Base-by-base conservation (phyloP, 2,888 invertebrate species). In the Muscina levida region DNA sequence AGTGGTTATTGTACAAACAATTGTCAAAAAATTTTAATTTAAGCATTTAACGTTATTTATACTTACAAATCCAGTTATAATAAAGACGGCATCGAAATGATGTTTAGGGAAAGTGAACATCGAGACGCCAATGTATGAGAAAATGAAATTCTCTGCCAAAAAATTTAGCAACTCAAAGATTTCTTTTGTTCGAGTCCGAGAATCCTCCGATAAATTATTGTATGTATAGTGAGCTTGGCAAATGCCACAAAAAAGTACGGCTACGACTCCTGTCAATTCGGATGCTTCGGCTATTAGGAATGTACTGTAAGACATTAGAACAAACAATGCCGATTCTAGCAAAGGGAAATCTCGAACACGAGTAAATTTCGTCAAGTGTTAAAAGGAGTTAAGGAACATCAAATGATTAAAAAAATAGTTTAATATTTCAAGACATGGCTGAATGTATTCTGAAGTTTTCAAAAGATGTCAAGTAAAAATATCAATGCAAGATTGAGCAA, bases 191-290 rank as follows among this genome's bases (percentile, higher is more conserved):
- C 97, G 92, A 83, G 93, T 93, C 84, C 97, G 93, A 0, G 97
- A 97, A 88, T 97, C 96, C 72, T 94, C 92, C 0, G 97, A 97
- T 42, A 98, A 91, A 91, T 98, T 98, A 91, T 99, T 98, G 91
- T 97, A 98, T 0, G 99, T 99, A 90, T 99, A 99, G 91, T 99
- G 99, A 19, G 99, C 99, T 91, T 99, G 99, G 88, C 98, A 98
- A 87, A 99, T 99, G 31, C 99, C 99, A 91, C 99, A 99, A 91
- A 99, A 99, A 57, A 99, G 90, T 0, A 99, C 98, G 66, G 99
- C 97, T 11, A 99, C 99, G 83, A 99, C 98, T 72, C 97, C 98
- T 85, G 98, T 98, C n/a, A 99, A 92, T 90, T 97, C 97, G 65
- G 96, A 95, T 59, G 97, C 97, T 92, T 99, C 99, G 0, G 98